A percentile compares a stretch with the other conserved stretches of the same genome.
These are phyloP conservation scores for Amazona vittata DNA, from an alignment of 2,113 vertebrate species.

Conservation along the genomic window DNA sequence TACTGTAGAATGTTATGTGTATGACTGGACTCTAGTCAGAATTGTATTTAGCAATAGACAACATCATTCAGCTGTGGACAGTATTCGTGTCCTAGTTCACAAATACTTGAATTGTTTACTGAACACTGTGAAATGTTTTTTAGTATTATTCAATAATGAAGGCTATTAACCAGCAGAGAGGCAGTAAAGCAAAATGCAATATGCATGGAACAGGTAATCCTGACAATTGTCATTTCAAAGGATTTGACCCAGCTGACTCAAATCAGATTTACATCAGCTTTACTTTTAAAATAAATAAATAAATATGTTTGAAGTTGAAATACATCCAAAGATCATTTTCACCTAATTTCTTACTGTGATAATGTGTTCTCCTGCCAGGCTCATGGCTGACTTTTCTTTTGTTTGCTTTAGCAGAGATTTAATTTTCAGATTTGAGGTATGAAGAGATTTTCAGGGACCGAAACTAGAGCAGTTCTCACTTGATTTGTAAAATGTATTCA, in stretches of 20 bases:
- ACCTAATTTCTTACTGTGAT: neutral
- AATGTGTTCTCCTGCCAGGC: neutral
- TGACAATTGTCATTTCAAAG: neutral
- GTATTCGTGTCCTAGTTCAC: neutral
- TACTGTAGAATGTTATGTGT: neutral
- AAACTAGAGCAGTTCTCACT: neutral
- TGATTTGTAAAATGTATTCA: neutral
- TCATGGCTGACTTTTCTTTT: neutral
- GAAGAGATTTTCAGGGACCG: neutral
- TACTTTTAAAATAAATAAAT: neutral
- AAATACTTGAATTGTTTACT: neutral
- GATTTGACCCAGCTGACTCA: neutral
- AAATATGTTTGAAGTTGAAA: neutral
- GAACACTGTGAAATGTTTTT: neutral
- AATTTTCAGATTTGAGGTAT: conserved; percentile 4
- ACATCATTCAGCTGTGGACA: neutral
- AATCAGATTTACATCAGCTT: neutral
- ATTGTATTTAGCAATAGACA: neutral
- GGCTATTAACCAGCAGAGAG: neutral
- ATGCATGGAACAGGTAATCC: neutral
- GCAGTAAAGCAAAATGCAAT: neutral
- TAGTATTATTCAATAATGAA: neutral
- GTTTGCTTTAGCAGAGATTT: neutral
- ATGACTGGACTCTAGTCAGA: neutral
- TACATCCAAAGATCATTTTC: neutral